Conservation (phyloP, 2,113 vertebrate species). For the Pituophis catenifer region DNA sequence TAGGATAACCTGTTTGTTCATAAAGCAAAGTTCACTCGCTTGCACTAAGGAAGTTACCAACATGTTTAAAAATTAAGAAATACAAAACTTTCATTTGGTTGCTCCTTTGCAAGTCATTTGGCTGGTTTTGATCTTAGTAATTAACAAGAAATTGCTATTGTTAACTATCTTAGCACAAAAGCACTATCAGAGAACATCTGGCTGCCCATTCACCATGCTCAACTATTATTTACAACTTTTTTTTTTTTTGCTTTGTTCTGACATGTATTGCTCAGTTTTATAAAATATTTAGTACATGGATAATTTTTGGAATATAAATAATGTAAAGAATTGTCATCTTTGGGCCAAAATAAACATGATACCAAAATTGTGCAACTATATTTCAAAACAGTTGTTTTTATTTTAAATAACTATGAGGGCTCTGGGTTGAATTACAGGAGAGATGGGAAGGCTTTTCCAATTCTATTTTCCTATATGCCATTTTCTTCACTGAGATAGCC, state of each 20-base stretch:
- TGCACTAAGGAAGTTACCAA: constrained; percentile 13
- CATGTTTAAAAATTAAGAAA: constrained; percentile 22
- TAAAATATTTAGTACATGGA: background rate
- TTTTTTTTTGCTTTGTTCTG: background rate
- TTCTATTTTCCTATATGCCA: background rate
- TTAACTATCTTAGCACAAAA: background rate
- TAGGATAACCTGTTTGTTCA: constrained; percentile 17
- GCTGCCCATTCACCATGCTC: background rate
- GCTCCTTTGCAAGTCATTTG: background rate
- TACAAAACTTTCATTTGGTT: background rate
- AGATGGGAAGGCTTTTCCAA: background rate
- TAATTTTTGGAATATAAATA: background rate
- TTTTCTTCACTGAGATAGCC: background rate
- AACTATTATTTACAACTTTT: background rate
- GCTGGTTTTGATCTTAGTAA: background rate
- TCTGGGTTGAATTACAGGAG: background rate
- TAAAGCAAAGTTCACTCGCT: constrained; percentile 6
- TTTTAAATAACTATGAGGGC: background rate
- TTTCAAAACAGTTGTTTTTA: background rate
- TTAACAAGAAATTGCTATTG: background rate
- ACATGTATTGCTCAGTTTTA: background rate
- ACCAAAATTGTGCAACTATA: background rate
- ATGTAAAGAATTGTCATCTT: background rate
- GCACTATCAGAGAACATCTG: background rate
- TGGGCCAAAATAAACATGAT: background rate